A percentile compares a stretch with the other conserved stretches of the same genome.
These are phyloP conservation scores for Oncorhynchus mykiss DNA, from an alignment of 2,113 vertebrate genomes.

Conservation along the genomic window DNA sequence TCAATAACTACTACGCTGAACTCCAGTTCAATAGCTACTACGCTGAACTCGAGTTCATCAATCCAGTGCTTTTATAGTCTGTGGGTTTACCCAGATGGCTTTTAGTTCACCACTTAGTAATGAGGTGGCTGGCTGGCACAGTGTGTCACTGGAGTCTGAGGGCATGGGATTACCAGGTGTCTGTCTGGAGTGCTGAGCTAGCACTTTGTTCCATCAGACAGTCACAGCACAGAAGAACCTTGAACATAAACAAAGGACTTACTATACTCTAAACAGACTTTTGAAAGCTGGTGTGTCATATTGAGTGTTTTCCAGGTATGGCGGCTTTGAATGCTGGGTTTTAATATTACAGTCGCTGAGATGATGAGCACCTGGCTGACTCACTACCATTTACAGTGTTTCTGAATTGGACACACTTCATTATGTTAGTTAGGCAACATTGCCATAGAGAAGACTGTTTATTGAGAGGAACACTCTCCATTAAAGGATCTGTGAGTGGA, in stretches of 20 bases:
- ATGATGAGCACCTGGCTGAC: not conserved
- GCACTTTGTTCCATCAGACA: not conserved
- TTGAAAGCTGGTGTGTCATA: not conserved
- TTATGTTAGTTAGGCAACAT: too few species aligned
- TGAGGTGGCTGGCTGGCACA: too few species aligned
- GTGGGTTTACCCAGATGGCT: too few species aligned
- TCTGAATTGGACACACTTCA: not conserved
- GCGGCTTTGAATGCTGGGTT: not conserved
- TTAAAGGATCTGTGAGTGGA: too few species aligned
- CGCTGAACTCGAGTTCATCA: too few species aligned
- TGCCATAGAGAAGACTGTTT: too few species aligned
- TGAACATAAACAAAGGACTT: not conserved
- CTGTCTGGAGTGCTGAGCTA: conserved; percentile 10
- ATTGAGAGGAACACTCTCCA: too few species aligned
- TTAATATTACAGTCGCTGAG: not conserved
- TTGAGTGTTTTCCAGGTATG: not conserved
- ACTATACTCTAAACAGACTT: conserved; percentile 3
- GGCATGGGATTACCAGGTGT: conserved; percentile 23
- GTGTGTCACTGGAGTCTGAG: too few species aligned
- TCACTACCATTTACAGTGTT: not conserved
- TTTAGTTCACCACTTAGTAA: too few species aligned
- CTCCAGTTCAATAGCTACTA: too few species aligned
- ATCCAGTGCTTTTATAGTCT: too few species aligned
- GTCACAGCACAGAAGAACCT: not conserved
- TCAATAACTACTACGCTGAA: too few species aligned